Conservation (phyloP, 1,140 invertebrate species). For the Papilio helenus region DNA sequence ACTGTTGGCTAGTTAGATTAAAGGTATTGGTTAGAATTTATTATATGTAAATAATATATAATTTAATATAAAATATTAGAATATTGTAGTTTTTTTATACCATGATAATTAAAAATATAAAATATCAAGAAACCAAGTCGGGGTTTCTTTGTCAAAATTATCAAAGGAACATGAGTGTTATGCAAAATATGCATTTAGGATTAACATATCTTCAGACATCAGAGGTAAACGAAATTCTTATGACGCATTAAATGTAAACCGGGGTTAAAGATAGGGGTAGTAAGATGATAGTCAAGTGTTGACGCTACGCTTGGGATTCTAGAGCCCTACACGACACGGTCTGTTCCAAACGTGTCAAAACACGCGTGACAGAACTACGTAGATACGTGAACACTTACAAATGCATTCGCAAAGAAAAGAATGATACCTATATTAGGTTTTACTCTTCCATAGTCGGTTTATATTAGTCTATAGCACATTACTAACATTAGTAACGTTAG, state of each 20-base stretch:
- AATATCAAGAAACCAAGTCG: slow-evolving; percentile 41
- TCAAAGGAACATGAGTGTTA: not conserved
- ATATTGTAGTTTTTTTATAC: too few species aligned
- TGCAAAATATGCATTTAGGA: not conserved
- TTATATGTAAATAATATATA: too few species aligned
- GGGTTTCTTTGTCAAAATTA: slow-evolving; percentile 34
- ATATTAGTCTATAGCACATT: not conserved
- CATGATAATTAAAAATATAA: not conserved
- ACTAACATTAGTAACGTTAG: not conserved
- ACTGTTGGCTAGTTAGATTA: too few species aligned
- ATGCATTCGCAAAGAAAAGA: slow-evolving; percentile 22
- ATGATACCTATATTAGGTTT: not conserved
- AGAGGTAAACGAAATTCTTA: slow-evolving; percentile 30
- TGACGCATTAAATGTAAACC: slow-evolving; percentile 28
- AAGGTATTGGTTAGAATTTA: too few species aligned
- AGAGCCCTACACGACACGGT: slow-evolving; percentile 34
- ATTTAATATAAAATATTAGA: too few species aligned
- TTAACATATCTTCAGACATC: slow-evolving; percentile 16
- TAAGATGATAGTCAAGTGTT: slow-evolving; percentile 40
- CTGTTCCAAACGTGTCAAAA: slow-evolving; percentile 32
- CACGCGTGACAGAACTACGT: slow-evolving; percentile 39
- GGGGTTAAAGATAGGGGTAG: slow-evolving; percentile 20
- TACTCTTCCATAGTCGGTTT: not conserved
- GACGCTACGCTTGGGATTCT: slow-evolving; percentile 29
- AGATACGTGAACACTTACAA: slow-evolving; percentile 39